phyloP scores from a whole-genome alignment of 2,113 vertebrate species.

The Mustelus asterias region DNA sequence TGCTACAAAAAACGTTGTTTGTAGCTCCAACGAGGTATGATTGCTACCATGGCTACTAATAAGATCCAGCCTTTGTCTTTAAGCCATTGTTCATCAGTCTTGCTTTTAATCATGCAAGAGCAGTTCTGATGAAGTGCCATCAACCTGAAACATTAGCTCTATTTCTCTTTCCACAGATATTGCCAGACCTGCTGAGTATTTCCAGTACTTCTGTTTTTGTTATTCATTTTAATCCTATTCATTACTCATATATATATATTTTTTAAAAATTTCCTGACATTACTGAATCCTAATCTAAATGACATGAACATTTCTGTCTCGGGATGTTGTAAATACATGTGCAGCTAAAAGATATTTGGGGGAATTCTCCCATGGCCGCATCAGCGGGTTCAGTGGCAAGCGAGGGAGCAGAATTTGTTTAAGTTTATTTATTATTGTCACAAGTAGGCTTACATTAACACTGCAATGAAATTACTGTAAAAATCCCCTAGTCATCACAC shows the following conservation, averaged over 20 bases:
- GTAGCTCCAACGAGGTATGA: slow-evolving; percentile 50
- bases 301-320: neutral
- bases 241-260: no score
- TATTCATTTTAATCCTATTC: neutral
- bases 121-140: neutral
- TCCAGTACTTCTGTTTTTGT: neutral
- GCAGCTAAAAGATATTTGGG: neutral
- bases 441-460: no score
- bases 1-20: slow-evolving; percentile 52
- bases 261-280: no score
- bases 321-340: neutral
- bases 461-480: no score
- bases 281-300: neutral
- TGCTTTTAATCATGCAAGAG: neutral
- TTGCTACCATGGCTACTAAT: slow-evolving; percentile 53
- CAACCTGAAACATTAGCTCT: neutral
- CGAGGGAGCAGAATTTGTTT: no score
- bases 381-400: no score
- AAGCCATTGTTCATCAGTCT: neutral
- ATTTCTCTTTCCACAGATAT: neutral
- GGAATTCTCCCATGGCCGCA: no score
- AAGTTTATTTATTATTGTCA: no score
- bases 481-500: no score
- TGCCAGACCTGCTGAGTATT: neutral
- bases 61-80: slow-evolving; percentile 46